Base-by-base conservation (phyloP, 2,113 vertebrate genomes). In the Prolemur simus region DNA sequence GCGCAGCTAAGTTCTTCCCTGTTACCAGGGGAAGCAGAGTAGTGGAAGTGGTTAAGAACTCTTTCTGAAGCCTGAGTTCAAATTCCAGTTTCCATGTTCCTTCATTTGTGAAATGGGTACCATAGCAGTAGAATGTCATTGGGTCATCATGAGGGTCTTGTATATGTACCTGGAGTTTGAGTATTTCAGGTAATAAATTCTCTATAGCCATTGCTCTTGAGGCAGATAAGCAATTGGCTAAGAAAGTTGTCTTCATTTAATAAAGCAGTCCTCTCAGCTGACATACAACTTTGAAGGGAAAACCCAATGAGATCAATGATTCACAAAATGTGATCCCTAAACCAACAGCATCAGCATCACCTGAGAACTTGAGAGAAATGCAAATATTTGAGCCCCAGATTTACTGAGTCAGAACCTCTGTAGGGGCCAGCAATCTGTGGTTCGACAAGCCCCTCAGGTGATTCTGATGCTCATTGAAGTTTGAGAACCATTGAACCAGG, bases 231-330 rank as follows among this genome's bases (percentile, higher is more conserved):
- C 93, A 91, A 94, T 56, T 60, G 13, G 56, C 25, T 12, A 87
- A 81, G 63, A 54, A 87, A 54, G 2, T 82, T 89, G 83, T 90
- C 34, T 52, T 85, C 69, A n/a, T 69, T 77, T 37, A 52, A 81
- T 73, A 56, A 92, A 92, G 34, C n/a, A 80, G 32, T 88, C 83
- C 37, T 84, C 63, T 71, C 15, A 66, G 64, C 37, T 60, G 34
- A 63, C n/a, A 54, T 37, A 29, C 7, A 81, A 68, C 73, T 69
- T 97, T 78, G 64, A 94, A 73, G n/a, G 34, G 29, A 93, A 91
- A 92, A 81, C 14, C 10, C 45, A 91, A 27, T 9, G 25, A 80
- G 14, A 54, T 82, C 23, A 45, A 13, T 52, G 34, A 47, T 71
- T 73, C 64, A 66, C 42, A 84, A 85, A 94, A 34, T 73, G 49